phyloP scores from a whole-genome alignment of 2,113 vertebrate genomes.

The Pica pica region DNA sequence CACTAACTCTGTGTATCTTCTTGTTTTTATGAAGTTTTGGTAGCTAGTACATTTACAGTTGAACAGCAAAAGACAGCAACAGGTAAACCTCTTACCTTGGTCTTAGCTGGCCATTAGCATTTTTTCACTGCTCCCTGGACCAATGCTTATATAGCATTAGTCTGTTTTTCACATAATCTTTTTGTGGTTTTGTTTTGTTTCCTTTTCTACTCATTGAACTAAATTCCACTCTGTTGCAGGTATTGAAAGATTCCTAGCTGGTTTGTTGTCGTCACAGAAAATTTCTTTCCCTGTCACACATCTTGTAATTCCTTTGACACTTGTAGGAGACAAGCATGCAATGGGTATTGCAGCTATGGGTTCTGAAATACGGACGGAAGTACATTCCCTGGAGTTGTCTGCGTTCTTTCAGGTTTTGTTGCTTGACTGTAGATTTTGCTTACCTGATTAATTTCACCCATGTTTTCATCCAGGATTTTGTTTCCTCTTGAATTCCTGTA shows the following conservation, averaged over 20 bases:
- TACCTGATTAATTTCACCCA: background rate
- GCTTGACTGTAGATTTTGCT: background rate
- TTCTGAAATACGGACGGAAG: background rate
- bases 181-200: background rate
- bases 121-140: background rate
- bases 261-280: background rate
- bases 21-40: background rate
- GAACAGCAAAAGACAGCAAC: background rate
- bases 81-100: background rate
- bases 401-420: background rate
- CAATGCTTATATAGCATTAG: background rate
- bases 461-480: background rate
- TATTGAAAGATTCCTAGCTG: background rate
- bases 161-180: background rate
- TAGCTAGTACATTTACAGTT: background rate
- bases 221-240: background rate
- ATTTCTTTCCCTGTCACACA: background rate
- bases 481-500: background rate
- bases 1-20: background rate
- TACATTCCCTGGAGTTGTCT: background rate
- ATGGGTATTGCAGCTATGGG: background rate
- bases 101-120: background rate
- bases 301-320: background rate
- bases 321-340: background rate
- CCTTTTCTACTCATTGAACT: background rate